A percentile compares a stretch with the other conserved stretches of the same genome.
These are phyloP conservation scores for Rhinopomastus cyanomelas DNA, from an alignment of 2,113 vertebrate genomes.

Conservation along the genomic window DNA sequence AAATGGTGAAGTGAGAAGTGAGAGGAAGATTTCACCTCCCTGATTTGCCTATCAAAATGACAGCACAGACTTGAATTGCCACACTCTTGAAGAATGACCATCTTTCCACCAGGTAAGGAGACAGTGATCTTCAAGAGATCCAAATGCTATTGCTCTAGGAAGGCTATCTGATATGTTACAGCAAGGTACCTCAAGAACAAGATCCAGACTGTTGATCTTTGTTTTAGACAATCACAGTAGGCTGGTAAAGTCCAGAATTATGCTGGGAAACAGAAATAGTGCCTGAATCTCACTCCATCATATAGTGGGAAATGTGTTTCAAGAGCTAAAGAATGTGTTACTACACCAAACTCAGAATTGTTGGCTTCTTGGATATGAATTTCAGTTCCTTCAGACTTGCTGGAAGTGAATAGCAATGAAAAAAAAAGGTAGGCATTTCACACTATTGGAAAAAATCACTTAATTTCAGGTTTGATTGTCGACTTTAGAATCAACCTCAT, in stretches of 20 bases:
- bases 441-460: background rate
- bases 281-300: background rate
- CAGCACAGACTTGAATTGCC: background rate
- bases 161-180: background rate
- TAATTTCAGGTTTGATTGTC: background rate
- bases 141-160: background rate
- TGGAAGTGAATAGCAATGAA: background rate
- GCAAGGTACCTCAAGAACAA: background rate
- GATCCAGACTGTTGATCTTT: background rate
- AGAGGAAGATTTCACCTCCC: background rate
- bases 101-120: background rate
- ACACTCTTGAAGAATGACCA: background rate
- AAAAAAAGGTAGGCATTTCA: background rate
- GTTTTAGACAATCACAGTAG: background rate
- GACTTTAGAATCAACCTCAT: background rate
- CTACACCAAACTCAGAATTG: background rate
- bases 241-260: too few relatives aligned
- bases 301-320: background rate
- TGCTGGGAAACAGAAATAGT: background rate
- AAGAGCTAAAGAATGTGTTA: background rate
- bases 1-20: background rate
- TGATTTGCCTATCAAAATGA: background rate
- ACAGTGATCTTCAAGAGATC: background rate
- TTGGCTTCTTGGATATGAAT: background rate
- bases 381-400: background rate